Percentiles rank a stretch among this genome's conserved stretches.
Evolutionary conservation across 2,888 invertebrate genomes (phyloP).

Genomic region (Meiosimyza decipiens): DNA sequence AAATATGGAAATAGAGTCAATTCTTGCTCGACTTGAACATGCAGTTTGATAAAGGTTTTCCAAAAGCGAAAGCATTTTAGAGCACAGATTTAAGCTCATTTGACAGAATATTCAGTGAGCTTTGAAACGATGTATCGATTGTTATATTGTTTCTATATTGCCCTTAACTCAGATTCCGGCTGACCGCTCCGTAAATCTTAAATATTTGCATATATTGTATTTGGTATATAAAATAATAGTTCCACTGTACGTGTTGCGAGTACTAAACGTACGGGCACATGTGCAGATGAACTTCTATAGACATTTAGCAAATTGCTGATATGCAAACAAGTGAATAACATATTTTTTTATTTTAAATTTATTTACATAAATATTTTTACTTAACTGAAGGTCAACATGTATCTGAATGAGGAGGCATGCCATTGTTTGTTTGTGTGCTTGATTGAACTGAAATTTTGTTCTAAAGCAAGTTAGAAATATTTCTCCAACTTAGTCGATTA

Average conservation of each 20-base stretch:
- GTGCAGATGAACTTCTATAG: neutral
- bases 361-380: slow-evolving; percentile 3
- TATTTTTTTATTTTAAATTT: slow-evolving; percentile 1
- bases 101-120: too few species aligned
- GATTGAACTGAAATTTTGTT: neutral
- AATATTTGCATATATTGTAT: too few species aligned
- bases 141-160: too few species aligned
- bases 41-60: neutral
- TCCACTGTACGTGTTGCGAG: neutral
- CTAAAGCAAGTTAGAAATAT: neutral
- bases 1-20: neutral
- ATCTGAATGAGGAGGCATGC: neutral
- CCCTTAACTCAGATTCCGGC: too few species aligned
- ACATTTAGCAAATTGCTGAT: slow-evolving; percentile 13
- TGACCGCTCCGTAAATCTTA: too few species aligned
- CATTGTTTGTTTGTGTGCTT: neutral
- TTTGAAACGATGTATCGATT: too few species aligned
- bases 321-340: slow-evolving; percentile 13
- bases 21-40: neutral
- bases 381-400: slow-evolving; percentile 17
- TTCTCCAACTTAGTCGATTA: slow-evolving; percentile 11
- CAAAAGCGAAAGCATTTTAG: too few species aligned
- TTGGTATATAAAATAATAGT: neutral
- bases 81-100: too few species aligned
- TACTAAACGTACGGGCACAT: neutral